Evolutionary conservation across 2,888 invertebrate genomes (phyloP).

Genomic region (Adineta ricciae): DNA sequence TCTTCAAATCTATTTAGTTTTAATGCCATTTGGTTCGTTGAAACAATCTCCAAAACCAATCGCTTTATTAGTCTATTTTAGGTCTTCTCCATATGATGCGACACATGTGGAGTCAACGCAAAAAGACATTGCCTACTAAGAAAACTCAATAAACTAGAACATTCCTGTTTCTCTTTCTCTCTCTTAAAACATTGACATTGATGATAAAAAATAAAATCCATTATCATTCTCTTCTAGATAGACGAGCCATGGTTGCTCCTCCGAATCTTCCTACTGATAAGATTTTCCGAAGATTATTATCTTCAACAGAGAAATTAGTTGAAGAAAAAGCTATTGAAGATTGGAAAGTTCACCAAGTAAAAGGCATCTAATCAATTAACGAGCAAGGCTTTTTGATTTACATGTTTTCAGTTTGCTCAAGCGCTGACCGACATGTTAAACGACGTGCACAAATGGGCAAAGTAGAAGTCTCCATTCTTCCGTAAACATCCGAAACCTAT

Average conservation of each 20-base stretch:
- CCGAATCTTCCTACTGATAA: neutral
- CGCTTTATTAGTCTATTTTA: constrained; percentile 39
- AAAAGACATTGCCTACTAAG: constrained; percentile 44
- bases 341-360: constrained; percentile 14
- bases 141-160: neutral
- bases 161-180: neutral
- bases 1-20: constrained; percentile 64
- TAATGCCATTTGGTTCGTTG: constrained; percentile 61
- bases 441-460: neutral
- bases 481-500: neutral
- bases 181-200: neutral
- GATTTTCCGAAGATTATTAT: neutral
- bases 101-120: constrained; percentile 69
- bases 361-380: neutral
- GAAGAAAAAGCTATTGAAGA: neutral
- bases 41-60: no score
- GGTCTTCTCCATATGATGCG: constrained; percentile 67
- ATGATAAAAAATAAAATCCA: neutral
- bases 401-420: neutral
- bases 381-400: neutral
- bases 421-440: neutral
- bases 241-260: no score
- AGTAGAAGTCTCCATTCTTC: neutral
- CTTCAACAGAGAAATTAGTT: neutral
- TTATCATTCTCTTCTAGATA: neutral